A percentile compares a stretch with the other conserved stretches of the same genome.
phyloP scores from a whole-genome alignment of 2,113 vertebrate species.

The Garra rufa region DNA sequence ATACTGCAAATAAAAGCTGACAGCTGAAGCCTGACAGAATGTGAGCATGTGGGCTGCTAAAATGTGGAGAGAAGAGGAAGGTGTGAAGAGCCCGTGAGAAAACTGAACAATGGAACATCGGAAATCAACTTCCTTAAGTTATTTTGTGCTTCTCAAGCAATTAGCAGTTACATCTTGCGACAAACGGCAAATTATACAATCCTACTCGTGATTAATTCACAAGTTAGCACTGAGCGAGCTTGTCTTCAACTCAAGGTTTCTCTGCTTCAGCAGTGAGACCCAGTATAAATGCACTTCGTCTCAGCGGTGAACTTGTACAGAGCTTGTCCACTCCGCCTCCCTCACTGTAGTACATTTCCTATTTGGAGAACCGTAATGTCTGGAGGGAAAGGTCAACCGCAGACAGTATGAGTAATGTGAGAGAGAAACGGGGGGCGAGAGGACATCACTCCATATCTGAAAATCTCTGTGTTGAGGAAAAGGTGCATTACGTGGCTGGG shows the following conservation, averaged over 20 bases:
- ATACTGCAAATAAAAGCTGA: slow-evolving; percentile 9
- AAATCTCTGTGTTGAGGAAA: slow-evolving; percentile 29
- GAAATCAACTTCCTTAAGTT: slow-evolving; percentile 3
- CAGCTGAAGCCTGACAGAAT: slow-evolving; percentile 36
- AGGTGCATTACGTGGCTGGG: neutral
- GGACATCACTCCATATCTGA: slow-evolving; percentile 30
- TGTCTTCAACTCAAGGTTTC: neutral
- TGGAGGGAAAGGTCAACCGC: slow-evolving; percentile 43
- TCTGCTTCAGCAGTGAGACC: neutral
- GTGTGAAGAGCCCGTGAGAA: neutral
- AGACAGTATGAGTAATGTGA: slow-evolving; percentile 38
- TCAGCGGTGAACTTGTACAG: neutral
- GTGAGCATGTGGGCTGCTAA: neutral
- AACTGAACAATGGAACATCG: neutral
- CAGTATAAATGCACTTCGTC: slow-evolving; percentile 7
- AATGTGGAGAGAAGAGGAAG: neutral
- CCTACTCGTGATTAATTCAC: neutral
- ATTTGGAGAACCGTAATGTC: slow-evolving; percentile 23
- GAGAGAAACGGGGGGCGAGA: slow-evolving; percentile 10
- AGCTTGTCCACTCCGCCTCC: slow-evolving; percentile 24
- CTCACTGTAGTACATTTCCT: slow-evolving; percentile 4
- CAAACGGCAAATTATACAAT: neutral
- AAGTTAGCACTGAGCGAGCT: neutral
- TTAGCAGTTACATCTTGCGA: slow-evolving; percentile 22
- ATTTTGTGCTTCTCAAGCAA: slow-evolving; percentile 16